These are phyloP conservation scores for Atta texana DNA, from an alignment of 1,140 invertebrate species.

Conservation along the genomic window DNA sequence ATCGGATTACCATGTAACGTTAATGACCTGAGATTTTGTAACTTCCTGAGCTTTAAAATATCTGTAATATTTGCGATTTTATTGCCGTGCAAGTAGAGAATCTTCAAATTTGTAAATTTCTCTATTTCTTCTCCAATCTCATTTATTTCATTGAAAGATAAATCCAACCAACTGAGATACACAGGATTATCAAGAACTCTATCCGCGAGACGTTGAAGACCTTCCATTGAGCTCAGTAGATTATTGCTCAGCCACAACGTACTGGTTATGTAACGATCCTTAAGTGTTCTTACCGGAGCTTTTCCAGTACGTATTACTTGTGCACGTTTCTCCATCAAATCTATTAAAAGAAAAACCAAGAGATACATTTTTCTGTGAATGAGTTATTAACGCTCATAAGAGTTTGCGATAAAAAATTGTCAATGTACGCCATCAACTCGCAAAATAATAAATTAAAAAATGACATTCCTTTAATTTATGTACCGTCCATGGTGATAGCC, in stretches of 20 bases:
- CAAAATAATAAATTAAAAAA: neutral
- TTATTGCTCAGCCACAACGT: constrained; percentile 87
- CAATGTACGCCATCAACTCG: neutral
- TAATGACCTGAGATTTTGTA: constrained; percentile 84
- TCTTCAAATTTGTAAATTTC: constrained; percentile 81
- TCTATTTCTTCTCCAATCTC: constrained; percentile 84
- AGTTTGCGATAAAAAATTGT: constrained; percentile 4
- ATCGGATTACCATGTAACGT: constrained; percentile 88
- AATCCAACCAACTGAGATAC: constrained; percentile 86
- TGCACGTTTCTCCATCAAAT: constrained; percentile 74
- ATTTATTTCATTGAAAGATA: constrained; percentile 86
- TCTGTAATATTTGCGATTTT: constrained; percentile 83
- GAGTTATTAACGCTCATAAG: neutral
- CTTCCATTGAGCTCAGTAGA: constrained; percentile 80
- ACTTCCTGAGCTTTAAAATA: constrained; percentile 81
- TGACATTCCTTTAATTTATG: constrained; percentile 13
- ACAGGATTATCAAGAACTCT: constrained; percentile 82
- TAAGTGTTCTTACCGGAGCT: constrained; percentile 79
- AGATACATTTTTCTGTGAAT: constrained; percentile 27
- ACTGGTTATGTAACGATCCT: constrained; percentile 84
- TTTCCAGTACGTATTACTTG: constrained; percentile 80
- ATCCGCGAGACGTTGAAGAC: constrained; percentile 81
- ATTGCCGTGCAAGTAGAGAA: constrained; percentile 87
- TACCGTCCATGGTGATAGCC: constrained; percentile 78
- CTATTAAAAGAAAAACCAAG: constrained; percentile 71